phyloP scores from a whole-genome alignment of 2,888 invertebrate genomes.

The Drosophila anomalata region DNA sequence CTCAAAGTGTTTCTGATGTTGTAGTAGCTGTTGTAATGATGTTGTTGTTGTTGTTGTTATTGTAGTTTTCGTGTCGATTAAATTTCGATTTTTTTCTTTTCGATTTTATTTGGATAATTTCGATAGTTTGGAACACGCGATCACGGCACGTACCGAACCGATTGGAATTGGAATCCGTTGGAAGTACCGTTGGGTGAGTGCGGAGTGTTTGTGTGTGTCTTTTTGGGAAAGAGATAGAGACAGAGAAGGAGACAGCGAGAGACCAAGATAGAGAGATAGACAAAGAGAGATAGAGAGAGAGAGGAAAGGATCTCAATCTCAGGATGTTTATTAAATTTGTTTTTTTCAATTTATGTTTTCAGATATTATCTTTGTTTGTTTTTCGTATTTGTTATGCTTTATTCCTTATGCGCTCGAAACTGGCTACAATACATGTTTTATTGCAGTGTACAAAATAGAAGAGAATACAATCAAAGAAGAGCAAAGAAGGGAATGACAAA shows the following conservation, averaged over 20 bases:
- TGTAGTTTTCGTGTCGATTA: conserved; percentile 30
- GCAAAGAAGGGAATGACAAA: conserved; percentile 50
- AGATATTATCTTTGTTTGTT: background rate
- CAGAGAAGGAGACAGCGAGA: conserved; percentile 16
- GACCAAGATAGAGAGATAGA: conserved; percentile 21
- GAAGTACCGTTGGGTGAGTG: conserved; percentile 38
- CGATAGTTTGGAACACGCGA: conserved; percentile 19
- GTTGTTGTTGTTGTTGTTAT: conserved; percentile 24
- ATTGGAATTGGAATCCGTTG: conserved; percentile 29
- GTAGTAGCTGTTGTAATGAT: conserved; percentile 34
- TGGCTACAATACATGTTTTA: conserved; percentile 18
- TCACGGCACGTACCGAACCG: conserved; percentile 38
- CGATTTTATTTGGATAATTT: conserved; percentile 16
- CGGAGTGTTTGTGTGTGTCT: conserved; percentile 40
- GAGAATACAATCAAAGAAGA: conserved; percentile 56
- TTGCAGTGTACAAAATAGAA: conserved; percentile 29
- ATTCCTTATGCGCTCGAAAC: conserved; percentile 32
- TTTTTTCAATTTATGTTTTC: background rate
- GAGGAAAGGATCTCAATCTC: conserved; percentile 37
- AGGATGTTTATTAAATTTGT: conserved; percentile 1
- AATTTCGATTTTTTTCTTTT: conserved; percentile 12
- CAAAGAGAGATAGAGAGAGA: conserved; percentile 15
- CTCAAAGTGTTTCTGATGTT: conserved; percentile 46
- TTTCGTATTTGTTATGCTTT: conserved; percentile 27
- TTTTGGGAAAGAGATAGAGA: conserved; percentile 32